A percentile compares a stretch with the other conserved stretches of the same genome.
These are phyloP conservation scores for Sturmia bella DNA, from an alignment of 2,888 invertebrate genomes.

Conservation along the genomic window DNA sequence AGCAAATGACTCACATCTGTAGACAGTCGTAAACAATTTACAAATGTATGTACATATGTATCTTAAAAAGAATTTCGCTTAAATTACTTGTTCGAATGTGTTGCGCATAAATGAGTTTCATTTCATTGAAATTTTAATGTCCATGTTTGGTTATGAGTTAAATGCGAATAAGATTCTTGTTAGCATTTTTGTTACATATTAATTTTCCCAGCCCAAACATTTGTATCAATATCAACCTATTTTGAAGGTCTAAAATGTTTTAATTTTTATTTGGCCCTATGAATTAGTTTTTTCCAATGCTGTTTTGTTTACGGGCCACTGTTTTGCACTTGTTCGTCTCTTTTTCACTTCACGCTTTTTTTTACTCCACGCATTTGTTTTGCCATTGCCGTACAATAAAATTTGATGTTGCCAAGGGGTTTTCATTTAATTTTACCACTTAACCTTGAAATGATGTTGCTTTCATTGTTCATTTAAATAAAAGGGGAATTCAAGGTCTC, in stretches of 20 bases:
- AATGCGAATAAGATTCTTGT: too few relatives aligned
- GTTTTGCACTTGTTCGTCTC: conserved; percentile 11
- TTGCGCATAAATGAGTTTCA: background rate
- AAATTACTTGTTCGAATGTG: conserved; percentile 1
- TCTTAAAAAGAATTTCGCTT: background rate
- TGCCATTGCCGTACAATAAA: conserved; percentile 24
- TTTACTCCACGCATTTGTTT: background rate
- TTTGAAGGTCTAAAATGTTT: background rate
- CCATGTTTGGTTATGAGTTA: too few relatives aligned
- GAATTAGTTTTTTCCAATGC: background rate
- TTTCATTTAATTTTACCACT: conserved; percentile 38
- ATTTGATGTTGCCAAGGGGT: conserved; percentile 19
- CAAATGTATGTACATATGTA: background rate
- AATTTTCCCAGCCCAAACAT: background rate
- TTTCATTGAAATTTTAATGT: background rate
- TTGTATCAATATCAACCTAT: conserved; percentile 7
- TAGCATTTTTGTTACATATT: background rate
- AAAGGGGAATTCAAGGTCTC: conserved; percentile 56
- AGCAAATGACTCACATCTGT: conserved; percentile 10
- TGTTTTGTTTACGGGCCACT: background rate
- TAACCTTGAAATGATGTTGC: conserved; percentile 56
- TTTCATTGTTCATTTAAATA: conserved; percentile 44
- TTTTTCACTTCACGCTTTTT: background rate
- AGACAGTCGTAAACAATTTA: conserved; percentile 23
- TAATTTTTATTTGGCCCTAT: background rate